phyloP scores from a whole-genome alignment of 2,888 invertebrate species.

The Argynnis bischoffii region DNA sequence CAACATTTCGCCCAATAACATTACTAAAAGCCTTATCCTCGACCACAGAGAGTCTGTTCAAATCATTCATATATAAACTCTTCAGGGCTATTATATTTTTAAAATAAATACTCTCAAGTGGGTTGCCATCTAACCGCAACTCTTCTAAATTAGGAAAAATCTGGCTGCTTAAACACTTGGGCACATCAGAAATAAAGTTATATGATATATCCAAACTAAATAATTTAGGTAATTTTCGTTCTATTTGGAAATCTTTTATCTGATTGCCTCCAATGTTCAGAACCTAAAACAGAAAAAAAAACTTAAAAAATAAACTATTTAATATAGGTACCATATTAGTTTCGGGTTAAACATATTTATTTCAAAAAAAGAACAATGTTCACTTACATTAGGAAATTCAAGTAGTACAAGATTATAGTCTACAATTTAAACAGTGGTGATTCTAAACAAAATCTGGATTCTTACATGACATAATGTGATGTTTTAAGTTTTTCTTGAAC shows the following conservation, averaged over 20 bases:
- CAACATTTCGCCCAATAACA: conserved; percentile 62
- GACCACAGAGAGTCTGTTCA: conserved; percentile 57
- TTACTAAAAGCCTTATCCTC: conserved; percentile 77
- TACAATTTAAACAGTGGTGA: too few relatives aligned
- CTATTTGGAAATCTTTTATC: conserved; percentile 69
- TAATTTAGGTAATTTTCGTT: conserved; percentile 67
- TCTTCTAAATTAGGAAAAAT: conserved; percentile 75
- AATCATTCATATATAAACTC: conserved; percentile 70
- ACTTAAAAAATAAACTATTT: neutral
- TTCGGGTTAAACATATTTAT: too few relatives aligned
- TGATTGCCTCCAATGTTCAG: conserved; percentile 73
- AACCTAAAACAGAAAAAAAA: conserved; percentile 56
- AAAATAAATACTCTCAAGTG: conserved; percentile 73
- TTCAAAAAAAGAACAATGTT: too few relatives aligned
- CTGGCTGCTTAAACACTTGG: conserved; percentile 65
- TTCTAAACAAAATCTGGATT: too few relatives aligned
- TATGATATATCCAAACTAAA: conserved; percentile 77
- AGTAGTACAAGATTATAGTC: too few relatives aligned
- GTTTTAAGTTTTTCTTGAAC: too few relatives aligned
- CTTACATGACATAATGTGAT: too few relatives aligned
- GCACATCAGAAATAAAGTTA: conserved; percentile 73
- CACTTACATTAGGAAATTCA: too few relatives aligned
- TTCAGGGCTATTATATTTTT: conserved; percentile 69
- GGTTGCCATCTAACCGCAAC: conserved; percentile 80
- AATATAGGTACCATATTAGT: too few relatives aligned